Evolutionary conservation across 2,888 invertebrate species (phyloP).

Genomic region (Lymantria monacha): DNA sequence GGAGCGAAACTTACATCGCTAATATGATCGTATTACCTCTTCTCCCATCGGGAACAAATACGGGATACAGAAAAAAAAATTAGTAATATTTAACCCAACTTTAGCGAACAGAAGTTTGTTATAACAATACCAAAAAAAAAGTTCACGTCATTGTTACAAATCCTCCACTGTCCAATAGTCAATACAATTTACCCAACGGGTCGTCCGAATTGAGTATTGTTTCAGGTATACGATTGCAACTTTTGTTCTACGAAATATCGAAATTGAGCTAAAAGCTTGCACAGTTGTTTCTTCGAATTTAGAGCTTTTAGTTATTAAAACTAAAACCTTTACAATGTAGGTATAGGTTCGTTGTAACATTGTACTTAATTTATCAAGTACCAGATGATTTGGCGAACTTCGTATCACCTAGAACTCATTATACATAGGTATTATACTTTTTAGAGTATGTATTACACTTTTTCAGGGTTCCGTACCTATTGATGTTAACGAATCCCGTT

Average conservation of each 20-base stretch:
- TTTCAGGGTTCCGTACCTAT: no score
- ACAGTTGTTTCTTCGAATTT: background rate
- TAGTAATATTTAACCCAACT: no score
- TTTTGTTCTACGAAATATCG: slow-evolving; percentile 10
- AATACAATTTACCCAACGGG: slow-evolving; percentile 2
- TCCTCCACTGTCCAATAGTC: slow-evolving; percentile 1
- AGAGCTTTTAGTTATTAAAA: background rate
- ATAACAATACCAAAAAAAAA: background rate
- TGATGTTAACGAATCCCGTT: no score
- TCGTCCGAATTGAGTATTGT: slow-evolving; percentile 3
- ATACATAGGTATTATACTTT: no score
- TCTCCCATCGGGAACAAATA: no score
- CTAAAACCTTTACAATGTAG: background rate
- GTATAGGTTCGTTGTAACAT: background rate
- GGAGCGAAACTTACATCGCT: no score
- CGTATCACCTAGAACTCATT: no score
- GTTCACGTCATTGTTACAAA: background rate
- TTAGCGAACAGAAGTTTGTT: background rate
- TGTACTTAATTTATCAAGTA: background rate
- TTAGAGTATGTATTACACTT: no score
- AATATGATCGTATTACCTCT: no score
- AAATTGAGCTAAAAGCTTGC: slow-evolving; percentile 7
- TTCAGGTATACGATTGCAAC: slow-evolving; percentile 6
- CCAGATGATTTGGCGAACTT: background rate
- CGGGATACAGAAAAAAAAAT: no score